Base-by-base conservation (phyloP, 2,797 vertebrate species). In the Salmo trutta region DNA sequence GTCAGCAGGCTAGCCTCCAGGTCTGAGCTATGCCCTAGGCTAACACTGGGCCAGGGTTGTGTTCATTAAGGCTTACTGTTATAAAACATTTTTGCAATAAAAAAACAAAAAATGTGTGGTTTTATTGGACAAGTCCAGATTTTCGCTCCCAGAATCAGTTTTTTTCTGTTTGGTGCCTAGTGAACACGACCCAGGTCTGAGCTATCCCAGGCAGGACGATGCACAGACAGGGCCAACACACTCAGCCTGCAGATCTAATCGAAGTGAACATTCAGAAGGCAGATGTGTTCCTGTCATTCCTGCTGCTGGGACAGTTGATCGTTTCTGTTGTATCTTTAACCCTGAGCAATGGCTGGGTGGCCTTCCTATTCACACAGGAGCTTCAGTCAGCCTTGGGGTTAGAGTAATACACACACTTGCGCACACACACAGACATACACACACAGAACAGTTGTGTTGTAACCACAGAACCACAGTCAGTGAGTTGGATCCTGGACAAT, bases 401-500 rank as follows among this genome's bases (percentile, higher is more conserved):
- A 36, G 21, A 16, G 51, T 33, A 59, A 59, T 19, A 7, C 6
- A 7, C n/a, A 59, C 17, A 56, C 17, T 19, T 5, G 1, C 17
- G 19, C 53, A 16, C 8, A 24, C 64, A 54, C 68, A 70, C 33
- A 10, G 2, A 41, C 5, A 36, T 36, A 36, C 33, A 36, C 41
- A 33, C 41, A 54, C 14, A 64, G 24, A 36, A 47, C 8, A 56
- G 62, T 62, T 24, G 53, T 66, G 74, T 65, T 75, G 5, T 31
- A 73, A 76, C 56, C 67, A 31, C 73, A 65, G 36, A 41, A 41
- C 36, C 36, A 41, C 2, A 41, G 69, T 29, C 65, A 81, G 77
- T 79, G 73, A 74, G 69, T 77, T 72, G 77, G 76, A 79, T 85
- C 84, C 66, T 66, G 64, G 47, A 12, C 74, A 53, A 24, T 74